phyloP scores from a whole-genome alignment of 2,113 vertebrate species.

The western clawed frog (Xenopus tropicalis) region DNA sequence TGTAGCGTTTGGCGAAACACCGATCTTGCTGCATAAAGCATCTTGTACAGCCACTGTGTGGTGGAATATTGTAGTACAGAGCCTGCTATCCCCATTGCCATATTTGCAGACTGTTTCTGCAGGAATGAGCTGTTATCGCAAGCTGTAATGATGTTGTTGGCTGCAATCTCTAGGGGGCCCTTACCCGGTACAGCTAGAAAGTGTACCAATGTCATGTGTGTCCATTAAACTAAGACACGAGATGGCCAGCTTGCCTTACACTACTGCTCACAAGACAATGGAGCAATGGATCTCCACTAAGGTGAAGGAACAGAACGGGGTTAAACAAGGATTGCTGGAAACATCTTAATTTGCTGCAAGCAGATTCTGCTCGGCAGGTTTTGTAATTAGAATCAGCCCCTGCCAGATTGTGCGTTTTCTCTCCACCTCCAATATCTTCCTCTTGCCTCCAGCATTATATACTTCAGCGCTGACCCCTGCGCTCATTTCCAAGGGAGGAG shows the following conservation, averaged over 20 bases:
- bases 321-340: not conserved
- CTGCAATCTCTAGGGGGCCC: no score
- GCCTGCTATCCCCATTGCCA: not conserved
- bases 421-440: slow-evolving; percentile 3
- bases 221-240: no score
- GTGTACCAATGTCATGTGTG: no score
- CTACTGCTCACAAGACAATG: no score
- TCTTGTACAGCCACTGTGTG: not conserved
- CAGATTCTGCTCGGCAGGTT: not conserved
- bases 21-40: not conserved
- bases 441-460: not conserved
- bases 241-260: no score
- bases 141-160: no score
- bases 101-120: not conserved
- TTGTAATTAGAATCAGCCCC: not conserved
- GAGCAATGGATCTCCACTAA: no score
- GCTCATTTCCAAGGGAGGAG: slow-evolving; percentile 18
- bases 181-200: no score
- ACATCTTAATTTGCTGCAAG: not conserved
- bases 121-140: not conserved
- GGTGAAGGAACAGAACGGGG: not conserved
- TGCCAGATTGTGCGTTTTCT: slow-evolving; percentile 2
- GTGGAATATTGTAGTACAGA: not conserved
- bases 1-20: not conserved
- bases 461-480: slow-evolving; percentile 14